These are phyloP conservation scores for Carassius carassius DNA, from an alignment of 2,113 vertebrate species.

Conservation along the genomic window DNA sequence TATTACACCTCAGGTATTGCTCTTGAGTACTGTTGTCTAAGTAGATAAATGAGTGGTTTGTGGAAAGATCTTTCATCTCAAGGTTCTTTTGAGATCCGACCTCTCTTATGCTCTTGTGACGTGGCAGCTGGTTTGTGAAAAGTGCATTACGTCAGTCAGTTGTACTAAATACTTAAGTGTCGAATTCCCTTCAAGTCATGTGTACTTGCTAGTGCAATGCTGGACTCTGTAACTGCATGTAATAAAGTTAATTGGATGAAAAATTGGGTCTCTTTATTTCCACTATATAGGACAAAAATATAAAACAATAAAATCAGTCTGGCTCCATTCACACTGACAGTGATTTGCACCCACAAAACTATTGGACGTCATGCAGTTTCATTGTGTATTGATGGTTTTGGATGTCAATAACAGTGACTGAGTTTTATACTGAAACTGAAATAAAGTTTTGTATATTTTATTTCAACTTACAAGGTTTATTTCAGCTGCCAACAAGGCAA, in stretches of 20 bases:
- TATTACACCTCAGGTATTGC: conserved; percentile 53
- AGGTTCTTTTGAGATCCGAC: background rate
- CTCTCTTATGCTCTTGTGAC: conserved; percentile 60
- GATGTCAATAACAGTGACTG: background rate
- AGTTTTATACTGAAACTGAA: background rate
- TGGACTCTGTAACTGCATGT: conserved; percentile 73
- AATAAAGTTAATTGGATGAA: conserved; percentile 69
- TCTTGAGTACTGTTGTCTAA: conserved; percentile 32
- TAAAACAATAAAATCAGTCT: background rate
- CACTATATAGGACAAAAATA: background rate
- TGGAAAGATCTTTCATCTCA: conserved; percentile 18
- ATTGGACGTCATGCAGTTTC: too few species aligned
- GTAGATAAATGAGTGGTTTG: conserved; percentile 32
- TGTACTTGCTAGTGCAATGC: conserved; percentile 66
- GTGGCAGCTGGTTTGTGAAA: conserved; percentile 63
- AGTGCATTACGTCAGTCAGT: conserved; percentile 60
- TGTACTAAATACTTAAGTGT: conserved; percentile 66
- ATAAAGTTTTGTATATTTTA: too few species aligned
- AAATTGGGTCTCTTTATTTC: background rate
- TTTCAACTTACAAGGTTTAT: too few species aligned
- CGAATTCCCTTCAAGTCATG: conserved; percentile 67
- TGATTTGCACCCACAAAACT: too few species aligned
- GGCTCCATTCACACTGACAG: background rate
- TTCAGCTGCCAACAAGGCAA: too few species aligned
- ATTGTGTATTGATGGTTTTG: too few species aligned